Evolutionary conservation across 2,797 vertebrate genomes (phyloP).

Genomic region (Geotrypetes seraphini): DNA sequence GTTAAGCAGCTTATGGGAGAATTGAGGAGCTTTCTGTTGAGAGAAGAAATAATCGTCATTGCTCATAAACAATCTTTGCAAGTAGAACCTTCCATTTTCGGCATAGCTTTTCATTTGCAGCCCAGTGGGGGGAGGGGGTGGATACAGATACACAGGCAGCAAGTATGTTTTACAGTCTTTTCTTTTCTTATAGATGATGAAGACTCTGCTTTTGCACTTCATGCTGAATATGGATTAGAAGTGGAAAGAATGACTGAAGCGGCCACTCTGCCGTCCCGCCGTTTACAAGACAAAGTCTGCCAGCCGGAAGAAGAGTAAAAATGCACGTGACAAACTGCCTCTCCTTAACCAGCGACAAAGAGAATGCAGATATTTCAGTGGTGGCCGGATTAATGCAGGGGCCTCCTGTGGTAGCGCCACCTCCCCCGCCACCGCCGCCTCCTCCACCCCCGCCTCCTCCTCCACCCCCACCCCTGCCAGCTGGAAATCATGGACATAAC

Average conservation of each 20-base stretch:
- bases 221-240: conserved; percentile 3
- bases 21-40: no score
- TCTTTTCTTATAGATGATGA: conserved; percentile 31
- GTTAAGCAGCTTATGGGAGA: no score
- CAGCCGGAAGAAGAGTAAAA: conserved; percentile 37
- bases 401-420: conserved; percentile 7
- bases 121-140: no score
- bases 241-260: not conserved
- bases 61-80: no score
- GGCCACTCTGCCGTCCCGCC: conserved; percentile 3
- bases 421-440: conserved; percentile 34
- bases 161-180: not conserved
- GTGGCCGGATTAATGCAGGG: conserved; percentile 46
- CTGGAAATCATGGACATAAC: conserved; percentile 42
- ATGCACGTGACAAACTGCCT: conserved; percentile 89
- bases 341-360: conserved; percentile 69
- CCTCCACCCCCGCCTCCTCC: conserved; percentile 38
- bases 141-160: no score
- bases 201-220: conserved; percentile 7
- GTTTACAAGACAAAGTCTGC: conserved; percentile 35
- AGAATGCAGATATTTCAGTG: conserved; percentile 61
- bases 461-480: conserved; percentile 28
- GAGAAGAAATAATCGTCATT: no score
- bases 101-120: no score
- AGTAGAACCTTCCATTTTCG: no score